phyloP scores from a whole-genome alignment of 1,140 invertebrate genomes.

The Alviniconcha marisindica region DNA sequence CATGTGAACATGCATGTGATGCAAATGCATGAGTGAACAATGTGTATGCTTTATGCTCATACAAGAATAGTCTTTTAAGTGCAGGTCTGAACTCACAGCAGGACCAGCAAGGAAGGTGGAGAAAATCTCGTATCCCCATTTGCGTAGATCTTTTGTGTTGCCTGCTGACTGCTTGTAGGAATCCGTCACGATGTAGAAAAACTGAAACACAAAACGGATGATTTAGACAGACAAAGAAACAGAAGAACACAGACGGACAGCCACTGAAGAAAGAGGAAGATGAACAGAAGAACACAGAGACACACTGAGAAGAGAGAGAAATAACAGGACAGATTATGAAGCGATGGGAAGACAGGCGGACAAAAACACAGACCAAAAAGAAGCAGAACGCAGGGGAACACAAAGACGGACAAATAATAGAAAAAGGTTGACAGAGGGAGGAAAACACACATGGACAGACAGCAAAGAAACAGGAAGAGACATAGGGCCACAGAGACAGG shows the following conservation, averaged over 20 bases:
- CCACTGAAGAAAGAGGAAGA: no score
- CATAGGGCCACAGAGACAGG: no score
- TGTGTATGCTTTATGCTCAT: not conserved
- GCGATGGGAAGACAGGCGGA: not conserved
- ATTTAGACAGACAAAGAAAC: not conserved
- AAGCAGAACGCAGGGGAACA: not conserved
- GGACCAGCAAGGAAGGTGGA: constrained; percentile 95
- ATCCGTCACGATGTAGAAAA: constrained; percentile 93
- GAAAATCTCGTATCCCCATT: constrained; percentile 99
- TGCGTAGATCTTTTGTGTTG: constrained; percentile 91
- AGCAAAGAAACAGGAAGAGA: not conserved
- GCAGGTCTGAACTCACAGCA: constrained; percentile 81
- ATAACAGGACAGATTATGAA: not conserved
- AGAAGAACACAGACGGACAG: not conserved
- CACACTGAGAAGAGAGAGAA: no score
- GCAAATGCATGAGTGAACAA: not conserved
- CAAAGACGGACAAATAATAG: not conserved
- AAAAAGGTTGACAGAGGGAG: not conserved
- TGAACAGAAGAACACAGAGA: no score
- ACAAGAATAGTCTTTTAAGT: not conserved
- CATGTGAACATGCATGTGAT: not conserved
- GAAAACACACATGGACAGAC: not conserved
- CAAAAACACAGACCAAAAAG: not conserved
- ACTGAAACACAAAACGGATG: constrained; percentile 78
- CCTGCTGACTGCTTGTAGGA: constrained; percentile 89